Base-by-base conservation (phyloP, 2,797 vertebrate species). In the Amphiprion clarkii region DNA sequence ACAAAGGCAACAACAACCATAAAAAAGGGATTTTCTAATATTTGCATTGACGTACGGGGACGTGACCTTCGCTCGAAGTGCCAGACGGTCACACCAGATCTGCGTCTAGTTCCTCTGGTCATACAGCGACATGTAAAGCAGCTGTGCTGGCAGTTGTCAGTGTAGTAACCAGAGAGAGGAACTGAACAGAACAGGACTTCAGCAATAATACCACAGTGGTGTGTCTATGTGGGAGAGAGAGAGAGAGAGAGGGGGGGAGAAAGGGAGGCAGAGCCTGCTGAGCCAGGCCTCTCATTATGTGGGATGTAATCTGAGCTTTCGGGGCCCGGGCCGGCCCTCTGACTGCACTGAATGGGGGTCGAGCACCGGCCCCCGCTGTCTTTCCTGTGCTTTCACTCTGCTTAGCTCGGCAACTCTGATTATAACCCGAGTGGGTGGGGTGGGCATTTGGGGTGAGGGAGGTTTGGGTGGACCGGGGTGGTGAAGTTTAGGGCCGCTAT, bases 251-350 rank as follows among this genome's bases (percentile, higher is more conserved):
- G 70, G 48, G 71, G 57, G 79, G 48, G 72, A 55, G 74, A 78
- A 78, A 74, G 79, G 76, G 25, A 88, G 85, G 79, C 78, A 81
- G 77, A 92, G 93, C 90, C 84, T 95, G 95, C 95, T 95, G 95
- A 95, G 94, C 93, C 93, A 96, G 95, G 92, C 89, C 91, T 95
- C 94, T 93, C 93, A 94, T 96, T 96, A 96, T 96, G 95, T 95
- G 87, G 71, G 53, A 81, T 94, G 95, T 96, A 95, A 96, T 95
- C 94, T 94, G 93, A 96, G 95, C 95, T 95, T 95, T 95, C 87
- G 89, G 93, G 93, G 87, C 88, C 83, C 58, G 62, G 86, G 71
- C 73, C 25, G 77, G 89, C 87, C 91, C 93, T 90, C 84, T 74
- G 83, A 81, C 89, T 81, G 78, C 61, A 53, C 91, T 95, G 94